Evolutionary conservation across 2,797 vertebrate species (phyloP), one percentile per base, ranked within the genome.

Genomic region (Aeoliscus strigatus): DNA sequence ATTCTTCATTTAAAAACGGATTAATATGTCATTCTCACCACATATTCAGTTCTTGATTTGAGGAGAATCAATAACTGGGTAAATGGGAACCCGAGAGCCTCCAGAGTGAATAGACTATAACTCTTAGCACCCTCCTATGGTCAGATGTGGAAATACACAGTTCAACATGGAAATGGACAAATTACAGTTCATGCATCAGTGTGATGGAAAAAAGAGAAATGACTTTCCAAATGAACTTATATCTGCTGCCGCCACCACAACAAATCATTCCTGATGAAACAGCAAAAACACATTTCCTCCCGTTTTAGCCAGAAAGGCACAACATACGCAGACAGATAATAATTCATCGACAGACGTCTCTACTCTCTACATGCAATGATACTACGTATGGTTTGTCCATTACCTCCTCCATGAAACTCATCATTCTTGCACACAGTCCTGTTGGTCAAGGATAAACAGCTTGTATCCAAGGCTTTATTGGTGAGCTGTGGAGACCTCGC

Each of bases 401-500:
- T 69, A 70, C 51, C 59, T 57, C 39, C 48, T 13, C 63, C 50
- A 43, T 66, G 64, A 60, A 71, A 66, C 60, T 66, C 77, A 79
- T 76, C 67, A 68, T 42, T 31, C 21, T 34, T 29, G 29, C 40
- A 23, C 42, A 24, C 53, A 37, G 46, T 39, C 59, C 45, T 49
- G 43, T 34, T 50, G 65, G 63, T 64, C 51, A 51, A 52, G 47
- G 44, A 28, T 57, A 40, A 34, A 50, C 34, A 45, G 50, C 60
- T 51, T 59, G 36, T 66, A 51, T 66, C 41, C 42, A 55, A 49
- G 46, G 56, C 51, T 60, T 79, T 70, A 75, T 70, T 81, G 67
- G 66, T 50, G 43, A 32, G 44, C 49, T 51, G 65, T 60, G 62
- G 70, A 66, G 60, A 73, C 44, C 9, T 28, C 51, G 32, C 41